phyloP scores from a whole-genome alignment of 2,797 vertebrate genomes.

The Emydoidea blandingii region DNA sequence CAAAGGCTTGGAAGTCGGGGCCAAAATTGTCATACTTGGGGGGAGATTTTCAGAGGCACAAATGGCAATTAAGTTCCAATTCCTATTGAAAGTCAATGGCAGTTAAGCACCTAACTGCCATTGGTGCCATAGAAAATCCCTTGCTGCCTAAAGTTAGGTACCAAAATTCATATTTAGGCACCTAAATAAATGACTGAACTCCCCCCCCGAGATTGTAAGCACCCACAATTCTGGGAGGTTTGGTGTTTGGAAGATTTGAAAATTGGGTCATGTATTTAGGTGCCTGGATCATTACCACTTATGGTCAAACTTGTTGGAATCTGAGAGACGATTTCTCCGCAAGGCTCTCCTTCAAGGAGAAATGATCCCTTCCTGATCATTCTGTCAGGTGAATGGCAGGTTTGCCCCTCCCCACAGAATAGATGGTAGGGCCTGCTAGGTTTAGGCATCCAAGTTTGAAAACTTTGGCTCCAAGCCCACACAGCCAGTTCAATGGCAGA shows the following conservation, averaged over 20 bases:
- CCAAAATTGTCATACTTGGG: fast-evolving
- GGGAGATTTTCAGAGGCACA: neutral
- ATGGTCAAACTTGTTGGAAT: neutral
- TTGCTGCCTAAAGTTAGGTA: neutral
- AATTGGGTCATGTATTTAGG: neutral
- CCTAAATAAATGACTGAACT: neutral
- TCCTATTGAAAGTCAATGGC: neutral
- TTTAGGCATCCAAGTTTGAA: neutral
- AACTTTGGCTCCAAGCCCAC: neutral
- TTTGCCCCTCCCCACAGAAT: neutral
- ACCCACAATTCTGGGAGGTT: neutral
- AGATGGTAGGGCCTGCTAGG: neutral
- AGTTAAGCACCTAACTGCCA: neutral
- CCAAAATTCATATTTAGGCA: neutral
- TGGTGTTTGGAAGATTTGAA: neutral
- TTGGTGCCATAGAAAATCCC: neutral
- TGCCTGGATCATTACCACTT: neutral
- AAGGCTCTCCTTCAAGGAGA: neutral
- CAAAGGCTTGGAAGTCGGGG: fast-evolving
- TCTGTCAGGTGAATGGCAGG: neutral
- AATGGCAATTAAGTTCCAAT: neutral
- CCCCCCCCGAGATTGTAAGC: neutral
- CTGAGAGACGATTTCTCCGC: neutral
- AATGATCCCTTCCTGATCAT: neutral
- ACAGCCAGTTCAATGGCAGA: neutral